Evolutionary conservation across 1,140 invertebrate genomes (phyloP), one percentile per base, ranked within the genome.

Genomic region (Pseudomyrmex dendroicus): DNA sequence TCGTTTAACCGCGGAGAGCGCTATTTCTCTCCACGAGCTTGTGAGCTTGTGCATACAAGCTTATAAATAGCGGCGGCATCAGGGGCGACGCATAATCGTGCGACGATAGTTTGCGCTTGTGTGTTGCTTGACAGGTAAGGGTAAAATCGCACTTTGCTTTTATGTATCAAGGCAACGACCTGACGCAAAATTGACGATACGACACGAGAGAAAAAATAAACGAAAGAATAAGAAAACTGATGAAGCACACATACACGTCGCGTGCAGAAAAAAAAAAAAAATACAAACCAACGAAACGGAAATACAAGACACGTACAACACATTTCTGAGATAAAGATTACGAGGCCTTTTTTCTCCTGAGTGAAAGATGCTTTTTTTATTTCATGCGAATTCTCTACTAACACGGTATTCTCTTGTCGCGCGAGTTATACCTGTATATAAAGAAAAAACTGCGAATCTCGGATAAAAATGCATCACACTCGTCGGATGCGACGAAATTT

Each of bases 71-170:
- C 66, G 15, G 61, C 66, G 20, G 22, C 5, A 35, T 35, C 35
- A 35, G 20, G 63, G 20, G 76, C 66, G 76, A 61, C 64, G 57
- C 44, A 64, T 78, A 78, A 64, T 78, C 63, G 44, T n/a, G 56
- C 52, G 15, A 35, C 54, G 76, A 35, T 13, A 9, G 54, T 50
- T 70, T 35, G 44, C 50, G 50, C 22, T 59, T 57, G 20, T 50
- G n/a, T n/a, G 15, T 44, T 44, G 66, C 8, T 80, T 54, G 70
- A 80, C 76, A 80, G 76, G 76, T 80, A 80, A 80, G 76, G 35
- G 52, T 8, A 46, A 8, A 80, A 48, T 72, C 15, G 46, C 76
- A 59, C 48, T n/a, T 35, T 80, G 54, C 35, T 70, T 80, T 50
- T 25, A 10, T 52, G 9, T 17, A 46, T 8, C 54, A 44, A 57